phyloP scores from a whole-genome alignment of 2,113 vertebrate genomes.

The Meriones unguiculatus region DNA sequence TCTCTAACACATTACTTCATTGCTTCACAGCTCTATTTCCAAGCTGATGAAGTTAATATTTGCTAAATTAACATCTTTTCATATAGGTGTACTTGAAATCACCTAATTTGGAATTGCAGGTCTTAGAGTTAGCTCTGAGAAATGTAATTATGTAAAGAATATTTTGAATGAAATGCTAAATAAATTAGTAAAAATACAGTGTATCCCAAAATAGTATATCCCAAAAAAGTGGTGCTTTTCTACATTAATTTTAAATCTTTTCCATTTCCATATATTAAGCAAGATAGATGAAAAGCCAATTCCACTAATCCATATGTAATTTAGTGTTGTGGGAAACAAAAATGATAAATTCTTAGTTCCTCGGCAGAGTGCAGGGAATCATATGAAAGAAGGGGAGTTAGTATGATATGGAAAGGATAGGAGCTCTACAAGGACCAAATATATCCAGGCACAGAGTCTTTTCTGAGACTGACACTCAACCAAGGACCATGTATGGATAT shows the following conservation, averaged over 20 bases:
- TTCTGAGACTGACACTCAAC: too few relatives aligned
- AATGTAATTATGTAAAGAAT: conserved; percentile 78
- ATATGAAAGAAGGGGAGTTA: too few relatives aligned
- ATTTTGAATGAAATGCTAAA: conserved; percentile 76
- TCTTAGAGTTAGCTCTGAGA: conserved; percentile 69
- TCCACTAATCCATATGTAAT: conserved; percentile 60
- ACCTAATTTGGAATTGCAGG: conserved; percentile 75
- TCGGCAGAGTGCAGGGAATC: too few relatives aligned
- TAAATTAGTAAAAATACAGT: conserved; percentile 72
- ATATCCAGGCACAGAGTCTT: too few relatives aligned
- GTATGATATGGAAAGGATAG: too few relatives aligned
- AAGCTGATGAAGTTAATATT: conserved; percentile 72
- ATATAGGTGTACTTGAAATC: conserved; percentile 77
- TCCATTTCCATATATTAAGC: conserved; percentile 30
- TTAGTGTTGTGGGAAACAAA: conserved; percentile 54
- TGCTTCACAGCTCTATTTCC: conserved; percentile 65
- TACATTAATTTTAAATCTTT: conserved; percentile 65
- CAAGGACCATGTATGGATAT: too few relatives aligned
- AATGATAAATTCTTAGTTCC: conserved; percentile 26
- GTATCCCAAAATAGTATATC: conserved; percentile 51
- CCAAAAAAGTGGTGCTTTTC: conserved; percentile 65
- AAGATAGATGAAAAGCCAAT: conserved; percentile 59
- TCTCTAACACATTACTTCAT: conserved; percentile 62
- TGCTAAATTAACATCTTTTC: conserved; percentile 70
- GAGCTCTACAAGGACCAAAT: too few relatives aligned